These are phyloP conservation scores for Papilio glaucus DNA, from an alignment of 1,140 invertebrate genomes.

Conservation along the genomic window DNA sequence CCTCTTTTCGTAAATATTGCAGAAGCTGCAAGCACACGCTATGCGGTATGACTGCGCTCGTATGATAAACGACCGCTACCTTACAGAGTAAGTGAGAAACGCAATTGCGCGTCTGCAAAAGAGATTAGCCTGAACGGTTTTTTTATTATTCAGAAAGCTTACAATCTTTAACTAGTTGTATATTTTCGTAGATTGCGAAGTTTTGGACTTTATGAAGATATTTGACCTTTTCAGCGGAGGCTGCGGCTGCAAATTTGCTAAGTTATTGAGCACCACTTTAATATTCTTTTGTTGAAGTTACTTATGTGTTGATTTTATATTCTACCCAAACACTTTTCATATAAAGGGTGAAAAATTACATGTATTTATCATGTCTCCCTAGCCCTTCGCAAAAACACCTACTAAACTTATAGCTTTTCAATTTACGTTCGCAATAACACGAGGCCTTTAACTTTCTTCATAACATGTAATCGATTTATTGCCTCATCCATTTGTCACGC, in stretches of 20 bases:
- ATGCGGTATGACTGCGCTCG: conserved; percentile 36
- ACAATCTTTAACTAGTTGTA: not conserved
- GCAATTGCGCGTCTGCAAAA: not conserved
- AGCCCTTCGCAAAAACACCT: not conserved
- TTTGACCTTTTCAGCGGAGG: too few relatives aligned
- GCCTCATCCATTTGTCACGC: conserved; percentile 44
- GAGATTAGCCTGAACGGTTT: not conserved
- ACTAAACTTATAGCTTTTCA: conserved; percentile 4
- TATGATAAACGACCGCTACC: conserved; percentile 39
- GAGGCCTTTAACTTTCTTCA: conserved; percentile 35
- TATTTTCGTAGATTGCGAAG: too few relatives aligned
- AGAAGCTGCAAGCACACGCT: conserved; percentile 32
- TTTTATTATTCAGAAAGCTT: not conserved
- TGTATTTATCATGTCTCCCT: not conserved
- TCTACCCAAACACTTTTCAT: not conserved
- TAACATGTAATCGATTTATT: conserved; percentile 51
- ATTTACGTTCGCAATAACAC: conserved; percentile 35
- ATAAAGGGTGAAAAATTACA: not conserved
- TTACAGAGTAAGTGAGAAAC: not conserved
- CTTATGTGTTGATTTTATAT: not conserved
- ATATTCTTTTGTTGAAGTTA: too few relatives aligned
- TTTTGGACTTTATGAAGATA: too few relatives aligned
- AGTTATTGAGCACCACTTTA: too few relatives aligned
- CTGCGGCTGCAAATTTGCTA: too few relatives aligned
- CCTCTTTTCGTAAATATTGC: conserved; percentile 56